Evolutionary conservation across 2,113 vertebrate genomes (phyloP).

Genomic region (Corythornis cristatus): DNA sequence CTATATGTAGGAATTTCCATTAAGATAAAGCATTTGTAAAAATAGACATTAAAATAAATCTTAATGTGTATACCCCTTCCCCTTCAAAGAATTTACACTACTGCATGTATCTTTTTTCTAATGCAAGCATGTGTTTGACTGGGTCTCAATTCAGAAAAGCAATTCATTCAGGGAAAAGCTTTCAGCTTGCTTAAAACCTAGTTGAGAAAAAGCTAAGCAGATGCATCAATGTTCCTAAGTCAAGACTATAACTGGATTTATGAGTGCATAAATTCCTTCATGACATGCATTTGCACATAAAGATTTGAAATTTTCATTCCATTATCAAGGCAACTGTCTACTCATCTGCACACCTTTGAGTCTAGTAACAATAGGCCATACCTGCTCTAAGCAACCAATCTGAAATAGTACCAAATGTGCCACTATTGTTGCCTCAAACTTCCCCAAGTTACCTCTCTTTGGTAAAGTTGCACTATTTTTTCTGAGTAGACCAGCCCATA

Average conservation of each 20-base stretch:
- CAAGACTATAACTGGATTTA: background rate
- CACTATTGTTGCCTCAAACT: background rate
- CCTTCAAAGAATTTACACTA: background rate
- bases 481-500: background rate
- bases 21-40: conserved; percentile 4
- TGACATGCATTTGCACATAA: rapidly evolving
- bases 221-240: background rate
- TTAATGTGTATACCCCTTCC: background rate
- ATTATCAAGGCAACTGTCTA: background rate
- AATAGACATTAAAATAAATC: conserved; percentile 19
- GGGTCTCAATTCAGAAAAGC: background rate
- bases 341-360: background rate
- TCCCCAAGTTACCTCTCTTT: background rate
- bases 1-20: background rate
- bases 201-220: background rate
- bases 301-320: background rate
- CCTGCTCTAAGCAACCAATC: background rate
- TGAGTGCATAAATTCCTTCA: background rate
- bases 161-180: background rate
- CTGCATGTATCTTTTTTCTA: background rate
- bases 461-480: background rate
- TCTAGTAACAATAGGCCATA: background rate
- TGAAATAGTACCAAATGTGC: background rate
- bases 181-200: conserved; percentile 20
- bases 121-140: background rate